These are phyloP conservation scores for Aleadryas rufinucha DNA, from an alignment of 2,113 vertebrate species.

Conservation along the genomic window DNA sequence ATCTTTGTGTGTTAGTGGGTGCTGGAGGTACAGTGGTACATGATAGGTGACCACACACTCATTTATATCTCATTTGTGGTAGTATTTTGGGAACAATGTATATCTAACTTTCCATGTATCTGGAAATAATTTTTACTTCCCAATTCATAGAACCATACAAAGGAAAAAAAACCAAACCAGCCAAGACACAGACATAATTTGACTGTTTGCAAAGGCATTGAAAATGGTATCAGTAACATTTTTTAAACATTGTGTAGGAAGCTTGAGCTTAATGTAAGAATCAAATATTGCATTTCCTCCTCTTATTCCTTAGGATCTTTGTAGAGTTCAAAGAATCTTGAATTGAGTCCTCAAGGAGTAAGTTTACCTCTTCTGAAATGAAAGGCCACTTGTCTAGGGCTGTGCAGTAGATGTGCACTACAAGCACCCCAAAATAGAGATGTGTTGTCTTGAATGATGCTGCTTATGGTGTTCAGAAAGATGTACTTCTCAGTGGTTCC, in stretches of 20 bases:
- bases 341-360: background rate
- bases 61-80: background rate
- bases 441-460: background rate
- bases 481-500: background rate
- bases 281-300: background rate
- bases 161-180: too few species aligned
- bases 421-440: background rate
- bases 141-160: background rate
- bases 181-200: background rate
- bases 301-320: background rate
- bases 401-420: background rate
- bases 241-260: background rate
- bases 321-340: background rate
- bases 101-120: background rate
- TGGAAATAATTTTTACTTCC: background rate
- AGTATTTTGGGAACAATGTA: background rate
- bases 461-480: fast-evolving
- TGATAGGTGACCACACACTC: background rate
- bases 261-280: background rate
- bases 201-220: background rate
- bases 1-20: background rate
- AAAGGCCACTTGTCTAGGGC: background rate
- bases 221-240: background rate
- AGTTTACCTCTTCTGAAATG: background rate
- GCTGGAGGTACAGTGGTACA: background rate